Conservation (phyloP, 1,140 invertebrate species). For the Penaeus vannamei region DNA sequence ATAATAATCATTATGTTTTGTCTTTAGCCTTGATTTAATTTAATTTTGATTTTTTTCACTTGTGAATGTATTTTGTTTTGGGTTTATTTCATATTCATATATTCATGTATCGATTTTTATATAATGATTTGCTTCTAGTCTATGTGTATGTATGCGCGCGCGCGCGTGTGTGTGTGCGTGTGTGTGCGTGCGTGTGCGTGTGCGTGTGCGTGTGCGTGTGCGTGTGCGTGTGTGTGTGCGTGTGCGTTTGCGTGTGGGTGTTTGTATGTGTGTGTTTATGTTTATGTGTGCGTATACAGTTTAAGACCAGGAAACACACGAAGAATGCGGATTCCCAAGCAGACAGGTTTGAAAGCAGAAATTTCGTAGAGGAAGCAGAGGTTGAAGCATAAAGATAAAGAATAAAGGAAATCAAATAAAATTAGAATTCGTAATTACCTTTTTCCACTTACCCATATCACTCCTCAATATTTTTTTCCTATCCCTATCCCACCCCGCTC, state of each 20-base stretch:
- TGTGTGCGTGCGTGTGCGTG: no score
- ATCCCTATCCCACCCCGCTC: no score
- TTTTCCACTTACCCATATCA: no score
- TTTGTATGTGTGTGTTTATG: slow-evolving; percentile 12
- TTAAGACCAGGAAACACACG: slow-evolving; percentile 14
- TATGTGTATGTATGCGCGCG: not conserved
- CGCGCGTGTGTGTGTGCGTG: no score
- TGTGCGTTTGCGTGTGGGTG: no score
- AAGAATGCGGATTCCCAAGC: slow-evolving; percentile 23
- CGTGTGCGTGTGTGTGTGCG: no score
- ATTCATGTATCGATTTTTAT: not conserved
- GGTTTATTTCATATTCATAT: slow-evolving; percentile 4
- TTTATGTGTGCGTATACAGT: not conserved
- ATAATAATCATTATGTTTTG: no score
- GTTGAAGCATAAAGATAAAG: not conserved
- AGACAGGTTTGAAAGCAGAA: not conserved
- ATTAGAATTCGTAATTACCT: no score
- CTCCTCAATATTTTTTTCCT: no score
- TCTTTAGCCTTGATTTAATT: no score
- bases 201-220: not conserved
- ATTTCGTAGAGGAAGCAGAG: not conserved
- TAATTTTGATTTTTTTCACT: not conserved
- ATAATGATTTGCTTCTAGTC: no score
- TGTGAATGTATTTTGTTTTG: not conserved
- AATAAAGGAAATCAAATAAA: not conserved